Evolutionary conservation across 2,113 vertebrate species (phyloP), one percentile per base, ranked within the genome.

Genomic region (Tamias sibiricus): DNA sequence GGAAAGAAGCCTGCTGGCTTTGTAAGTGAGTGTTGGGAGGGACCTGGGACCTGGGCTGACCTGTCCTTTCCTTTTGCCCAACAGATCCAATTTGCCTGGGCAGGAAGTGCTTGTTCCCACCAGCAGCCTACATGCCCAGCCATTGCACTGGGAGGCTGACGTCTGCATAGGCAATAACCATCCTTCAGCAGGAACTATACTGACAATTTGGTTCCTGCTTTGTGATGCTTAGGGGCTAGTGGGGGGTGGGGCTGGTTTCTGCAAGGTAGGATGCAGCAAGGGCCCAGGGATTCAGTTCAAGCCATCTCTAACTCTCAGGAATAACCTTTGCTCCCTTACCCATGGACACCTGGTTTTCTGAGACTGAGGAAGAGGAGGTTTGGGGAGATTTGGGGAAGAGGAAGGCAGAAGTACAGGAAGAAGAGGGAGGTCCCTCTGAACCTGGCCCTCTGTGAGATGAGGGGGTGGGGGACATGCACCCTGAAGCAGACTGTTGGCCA

Each of bases 171-270:
- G 71, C 91, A 86, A 22, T 97, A 91, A 93, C 90, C 64, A 84
- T 92, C 68, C 72, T 68, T 98, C 92, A 93, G 47, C 86, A 81
- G 66, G 66, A 91, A 83, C 44, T 76, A 71, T 42, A 64, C 59
- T 97, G 97, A 86, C 81, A 88, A 1, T 98, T 93, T 95, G 79
- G 86, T 88, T 97, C 72, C 62, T 96, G 81, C 72, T 86, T 8
- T n/a, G 26, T 85, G 81, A 35, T 91, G 64, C 90, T 82, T 62
- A 26, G 82, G 83, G 64, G 47, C 49, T 83, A 40, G 66, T 94
- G 19, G 71, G 76, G 35, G 91, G 19, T n/a, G 44, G 64, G 64
- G 37, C 0, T 49, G 17, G 47, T 52, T 82, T 96, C 62, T 91
- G 19, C 64, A 69, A 96, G 72, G 66, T 47, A 77, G 66, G 20